A percentile compares a stretch with the other conserved stretches of the same genome.
Evolutionary conservation across 1,140 invertebrate genomes (phyloP).

Genomic region (Physella acuta): DNA sequence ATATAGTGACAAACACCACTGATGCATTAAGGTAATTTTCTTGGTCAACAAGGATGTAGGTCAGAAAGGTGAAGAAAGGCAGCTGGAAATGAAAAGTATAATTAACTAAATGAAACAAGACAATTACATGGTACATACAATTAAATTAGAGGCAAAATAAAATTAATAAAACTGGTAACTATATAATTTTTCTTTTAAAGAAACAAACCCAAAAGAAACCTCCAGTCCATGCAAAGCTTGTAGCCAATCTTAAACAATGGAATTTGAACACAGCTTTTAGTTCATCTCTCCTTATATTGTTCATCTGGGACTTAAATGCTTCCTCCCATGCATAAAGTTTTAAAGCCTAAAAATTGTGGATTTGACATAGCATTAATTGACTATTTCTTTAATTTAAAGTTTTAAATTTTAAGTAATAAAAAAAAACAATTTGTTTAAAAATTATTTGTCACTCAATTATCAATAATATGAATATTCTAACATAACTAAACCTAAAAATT

Average conservation of each 20-base stretch:
- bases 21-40: constrained; percentile 69
- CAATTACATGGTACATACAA: too few species aligned
- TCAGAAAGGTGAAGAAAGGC: constrained; percentile 26
- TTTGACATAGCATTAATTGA: too few species aligned
- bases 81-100: constrained; percentile 64
- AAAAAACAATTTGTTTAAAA: too few species aligned
- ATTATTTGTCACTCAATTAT: too few species aligned
- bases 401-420: too few species aligned
- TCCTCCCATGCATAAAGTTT: constrained; percentile 49
- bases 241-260: constrained; percentile 64
- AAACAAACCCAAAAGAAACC: constrained; percentile 76
- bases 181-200: background rate
- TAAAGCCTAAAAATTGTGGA: constrained; percentile 35
- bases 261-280: constrained; percentile 56
- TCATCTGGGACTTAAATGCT: constrained; percentile 57
- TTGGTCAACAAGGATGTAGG: constrained; percentile 17
- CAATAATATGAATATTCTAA: too few species aligned
- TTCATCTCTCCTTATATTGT: constrained; percentile 52
- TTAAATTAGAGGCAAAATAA: too few species aligned
- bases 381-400: too few species aligned
- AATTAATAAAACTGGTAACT: too few species aligned
- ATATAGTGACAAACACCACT: constrained; percentile 89
- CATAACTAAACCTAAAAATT: too few species aligned
- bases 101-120: background rate
- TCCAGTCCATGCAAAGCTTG: constrained; percentile 90